These are phyloP conservation scores for Hirundichthys speculiger DNA, from an alignment of 2,113 vertebrate species.

Conservation along the genomic window DNA sequence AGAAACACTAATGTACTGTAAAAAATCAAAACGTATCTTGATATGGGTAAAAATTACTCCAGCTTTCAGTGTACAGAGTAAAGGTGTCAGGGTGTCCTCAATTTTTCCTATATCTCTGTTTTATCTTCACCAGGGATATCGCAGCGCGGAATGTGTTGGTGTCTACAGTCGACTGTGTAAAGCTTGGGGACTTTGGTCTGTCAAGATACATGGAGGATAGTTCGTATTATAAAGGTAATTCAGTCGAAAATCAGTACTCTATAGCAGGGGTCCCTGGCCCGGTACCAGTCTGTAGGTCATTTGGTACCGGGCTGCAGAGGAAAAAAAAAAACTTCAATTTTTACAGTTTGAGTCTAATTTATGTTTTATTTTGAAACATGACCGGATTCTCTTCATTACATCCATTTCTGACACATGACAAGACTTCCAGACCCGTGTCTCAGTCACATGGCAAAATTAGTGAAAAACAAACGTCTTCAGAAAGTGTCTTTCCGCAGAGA, in stretches of 20 bases:
- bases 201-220: slow-evolving; percentile 99
- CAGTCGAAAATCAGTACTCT: background rate
- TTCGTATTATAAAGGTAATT: slow-evolving; percentile 97
- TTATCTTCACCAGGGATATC: slow-evolving; percentile 88
- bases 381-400: too few species aligned
- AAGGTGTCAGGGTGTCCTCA: background rate
- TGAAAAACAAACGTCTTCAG: too few species aligned
- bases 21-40: background rate
- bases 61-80: background rate
- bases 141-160: slow-evolving; percentile 98
- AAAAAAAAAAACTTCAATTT: too few species aligned
- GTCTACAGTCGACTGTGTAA: slow-evolving; percentile 94
- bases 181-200: slow-evolving; percentile 96
- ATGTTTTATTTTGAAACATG: too few species aligned
- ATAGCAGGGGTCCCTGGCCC: background rate
- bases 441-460: too few species aligned
- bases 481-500: too few species aligned
- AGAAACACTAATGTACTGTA: background rate
- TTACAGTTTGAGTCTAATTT: too few species aligned
- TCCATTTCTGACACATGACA: too few species aligned
- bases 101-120: background rate
- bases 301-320: too few species aligned
- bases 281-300: too few species aligned
- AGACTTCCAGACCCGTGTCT: too few species aligned
- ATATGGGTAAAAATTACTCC: rapidly evolving